These are phyloP conservation scores for Sebastes variabilis DNA, from an alignment of 2,797 vertebrate genomes.

Conservation along the genomic window DNA sequence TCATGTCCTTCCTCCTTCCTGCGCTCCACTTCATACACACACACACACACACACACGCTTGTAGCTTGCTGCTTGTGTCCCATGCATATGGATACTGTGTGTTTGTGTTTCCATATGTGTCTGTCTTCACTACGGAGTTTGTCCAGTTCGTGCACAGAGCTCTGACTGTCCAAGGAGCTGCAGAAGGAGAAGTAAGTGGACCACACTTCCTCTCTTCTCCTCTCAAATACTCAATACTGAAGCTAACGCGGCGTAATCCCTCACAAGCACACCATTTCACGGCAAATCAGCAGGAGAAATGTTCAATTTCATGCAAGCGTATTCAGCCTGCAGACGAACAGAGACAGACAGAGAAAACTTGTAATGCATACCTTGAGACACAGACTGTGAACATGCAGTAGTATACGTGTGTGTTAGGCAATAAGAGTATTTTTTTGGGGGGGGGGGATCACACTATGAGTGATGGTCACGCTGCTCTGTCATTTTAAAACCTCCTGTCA, in stretches of 20 bases:
- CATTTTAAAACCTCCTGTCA: slow-evolving; percentile 59
- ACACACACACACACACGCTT: background rate
- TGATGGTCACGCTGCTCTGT: slow-evolving; percentile 39
- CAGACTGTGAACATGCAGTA: slow-evolving; percentile 5
- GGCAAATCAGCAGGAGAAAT: slow-evolving; percentile 80
- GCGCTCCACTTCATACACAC: slow-evolving; percentile 32
- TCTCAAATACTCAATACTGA: slow-evolving; percentile 50
- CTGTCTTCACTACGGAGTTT: slow-evolving; percentile 54
- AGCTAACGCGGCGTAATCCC: slow-evolving; percentile 73
- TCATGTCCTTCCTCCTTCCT: slow-evolving; percentile 69
- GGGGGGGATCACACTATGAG: slow-evolving; percentile 1
- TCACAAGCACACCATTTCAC: slow-evolving; percentile 81
- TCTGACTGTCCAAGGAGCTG: slow-evolving; percentile 36
- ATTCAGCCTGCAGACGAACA: slow-evolving; percentile 57
- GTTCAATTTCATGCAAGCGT: slow-evolving; percentile 79
- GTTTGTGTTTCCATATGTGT: slow-evolving; percentile 56
- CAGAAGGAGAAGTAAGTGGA: slow-evolving; percentile 29
- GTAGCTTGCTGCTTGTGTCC: slow-evolving; percentile 32
- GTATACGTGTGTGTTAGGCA: background rate
- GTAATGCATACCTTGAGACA: slow-evolving; percentile 21
- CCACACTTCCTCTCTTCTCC: slow-evolving; percentile 1
- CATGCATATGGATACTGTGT: slow-evolving; percentile 22
- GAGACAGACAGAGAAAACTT: slow-evolving; percentile 9
- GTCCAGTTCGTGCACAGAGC: slow-evolving; percentile 47
- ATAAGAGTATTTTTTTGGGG: background rate